Evolutionary conservation across 2,113 vertebrate species (phyloP).

Genomic region (Odontophorus gujanensis): DNA sequence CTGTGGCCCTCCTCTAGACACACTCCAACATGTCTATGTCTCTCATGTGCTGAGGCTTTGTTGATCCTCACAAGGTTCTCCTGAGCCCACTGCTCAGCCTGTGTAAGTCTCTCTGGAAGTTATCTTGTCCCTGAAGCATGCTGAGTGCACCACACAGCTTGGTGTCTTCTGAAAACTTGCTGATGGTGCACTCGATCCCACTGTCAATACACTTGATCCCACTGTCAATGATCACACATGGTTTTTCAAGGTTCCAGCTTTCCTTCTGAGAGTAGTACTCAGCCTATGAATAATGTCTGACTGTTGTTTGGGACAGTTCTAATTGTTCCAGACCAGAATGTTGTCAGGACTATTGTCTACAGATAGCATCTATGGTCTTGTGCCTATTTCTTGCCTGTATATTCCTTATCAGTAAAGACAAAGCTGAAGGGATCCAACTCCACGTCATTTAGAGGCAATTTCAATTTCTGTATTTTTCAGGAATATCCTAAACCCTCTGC

Average conservation of each 20-base stretch:
- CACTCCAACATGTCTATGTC: no score
- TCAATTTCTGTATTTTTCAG: background rate
- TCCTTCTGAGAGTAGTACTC: background rate
- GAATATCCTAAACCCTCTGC: background rate
- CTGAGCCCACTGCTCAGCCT: no score
- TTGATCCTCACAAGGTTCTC: no score
- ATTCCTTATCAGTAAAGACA: background rate
- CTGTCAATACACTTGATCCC: no score
- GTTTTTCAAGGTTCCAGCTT: background rate
- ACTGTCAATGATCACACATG: background rate
- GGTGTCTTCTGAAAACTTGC: no score
- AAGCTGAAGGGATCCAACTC: background rate
- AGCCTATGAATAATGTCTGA: no score
- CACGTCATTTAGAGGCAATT: background rate
- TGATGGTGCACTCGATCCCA: no score
- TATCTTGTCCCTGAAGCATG: no score
- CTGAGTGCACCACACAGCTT: no score
- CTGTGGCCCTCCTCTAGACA: no score
- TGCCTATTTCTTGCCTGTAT: background rate
- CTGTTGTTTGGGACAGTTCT: background rate
- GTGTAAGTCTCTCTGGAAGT: no score
- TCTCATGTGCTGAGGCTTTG: no score
- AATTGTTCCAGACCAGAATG: background rate
- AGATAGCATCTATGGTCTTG: background rate
- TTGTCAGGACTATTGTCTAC: background rate